Evolutionary conservation across 2,113 vertebrate species (phyloP).

Genomic region (Reinhardtius hippoglossoides): DNA sequence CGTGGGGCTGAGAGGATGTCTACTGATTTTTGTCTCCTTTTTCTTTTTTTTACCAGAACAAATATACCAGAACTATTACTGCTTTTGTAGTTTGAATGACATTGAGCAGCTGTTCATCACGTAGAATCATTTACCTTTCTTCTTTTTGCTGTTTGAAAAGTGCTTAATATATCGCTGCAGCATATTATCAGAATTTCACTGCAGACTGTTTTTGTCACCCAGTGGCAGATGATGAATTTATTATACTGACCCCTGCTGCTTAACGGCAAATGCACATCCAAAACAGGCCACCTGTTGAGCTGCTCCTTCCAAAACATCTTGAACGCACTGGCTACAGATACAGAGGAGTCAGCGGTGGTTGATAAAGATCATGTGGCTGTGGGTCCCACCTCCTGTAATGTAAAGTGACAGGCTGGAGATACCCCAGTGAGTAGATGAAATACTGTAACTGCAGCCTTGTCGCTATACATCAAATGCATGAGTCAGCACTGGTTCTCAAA

Average conservation of each 20-base stretch:
- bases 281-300: constrained; percentile 13
- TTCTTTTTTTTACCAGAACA: constrained; percentile 7
- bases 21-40: constrained; percentile 37
- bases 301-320: neutral
- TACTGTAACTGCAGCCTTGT: constrained; percentile 49
- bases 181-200: neutral
- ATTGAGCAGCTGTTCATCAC: constrained; percentile 8
- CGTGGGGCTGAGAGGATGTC: constrained; percentile 22
- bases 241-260: neutral
- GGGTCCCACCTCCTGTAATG: constrained; percentile 9
- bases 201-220: constrained; percentile 19
- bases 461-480: constrained; percentile 51
- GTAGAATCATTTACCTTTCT: constrained; percentile 13
- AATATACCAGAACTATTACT: constrained; percentile 35
- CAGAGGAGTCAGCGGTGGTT: constrained; percentile 9
- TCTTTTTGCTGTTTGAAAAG: constrained; percentile 1
- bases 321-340: neutral
- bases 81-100: constrained; percentile 11
- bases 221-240: constrained; percentile 23
- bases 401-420: constrained; percentile 44
- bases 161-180: neutral
- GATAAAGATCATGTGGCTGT: constrained; percentile 25
- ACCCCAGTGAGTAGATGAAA: constrained; percentile 39
- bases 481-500: constrained; percentile 47
- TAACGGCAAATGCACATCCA: constrained; percentile 8